phyloP scores from a whole-genome alignment of 2,797 vertebrate genomes.

The Poecilia gillii region DNA sequence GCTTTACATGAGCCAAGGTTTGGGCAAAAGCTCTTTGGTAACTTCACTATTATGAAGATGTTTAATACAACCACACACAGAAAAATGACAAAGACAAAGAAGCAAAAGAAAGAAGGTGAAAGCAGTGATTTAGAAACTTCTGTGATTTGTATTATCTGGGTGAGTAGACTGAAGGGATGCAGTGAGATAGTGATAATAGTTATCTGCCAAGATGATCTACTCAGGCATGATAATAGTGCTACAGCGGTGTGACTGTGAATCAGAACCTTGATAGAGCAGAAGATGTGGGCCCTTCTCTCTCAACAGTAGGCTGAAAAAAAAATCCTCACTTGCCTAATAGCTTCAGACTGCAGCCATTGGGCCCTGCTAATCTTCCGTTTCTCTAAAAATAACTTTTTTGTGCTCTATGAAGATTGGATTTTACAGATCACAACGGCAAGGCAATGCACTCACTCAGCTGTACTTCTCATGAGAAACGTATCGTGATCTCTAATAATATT shows the following conservation, averaged over 20 bases:
- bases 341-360: slow-evolving; percentile 84
- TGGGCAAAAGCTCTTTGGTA: slow-evolving; percentile 27
- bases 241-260: slow-evolving; percentile 81
- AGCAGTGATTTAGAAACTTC: slow-evolving; percentile 74
- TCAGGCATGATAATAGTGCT: slow-evolving; percentile 80
- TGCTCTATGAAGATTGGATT: slow-evolving; percentile 88
- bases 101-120: slow-evolving; percentile 66
- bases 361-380: slow-evolving; percentile 82
- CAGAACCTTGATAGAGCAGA: slow-evolving; percentile 74
- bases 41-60: slow-evolving; percentile 39
- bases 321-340: slow-evolving; percentile 78
- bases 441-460: slow-evolving; percentile 86
- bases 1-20: slow-evolving; percentile 19
- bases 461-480: slow-evolving; percentile 88
- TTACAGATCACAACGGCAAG: slow-evolving; percentile 87
- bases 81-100: slow-evolving; percentile 56
- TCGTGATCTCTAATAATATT: slow-evolving; percentile 89
- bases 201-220: slow-evolving; percentile 83
- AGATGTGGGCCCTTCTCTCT: slow-evolving; percentile 76
- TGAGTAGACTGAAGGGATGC: slow-evolving; percentile 74
- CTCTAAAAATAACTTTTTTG: slow-evolving; percentile 85
- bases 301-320: slow-evolving; percentile 64
- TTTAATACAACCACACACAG: slow-evolving; percentile 55
- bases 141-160: slow-evolving; percentile 77
- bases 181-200: slow-evolving; percentile 78